These are phyloP conservation scores for Microchrysa polita DNA, from an alignment of 2,888 invertebrate genomes.

Conservation along the genomic window DNA sequence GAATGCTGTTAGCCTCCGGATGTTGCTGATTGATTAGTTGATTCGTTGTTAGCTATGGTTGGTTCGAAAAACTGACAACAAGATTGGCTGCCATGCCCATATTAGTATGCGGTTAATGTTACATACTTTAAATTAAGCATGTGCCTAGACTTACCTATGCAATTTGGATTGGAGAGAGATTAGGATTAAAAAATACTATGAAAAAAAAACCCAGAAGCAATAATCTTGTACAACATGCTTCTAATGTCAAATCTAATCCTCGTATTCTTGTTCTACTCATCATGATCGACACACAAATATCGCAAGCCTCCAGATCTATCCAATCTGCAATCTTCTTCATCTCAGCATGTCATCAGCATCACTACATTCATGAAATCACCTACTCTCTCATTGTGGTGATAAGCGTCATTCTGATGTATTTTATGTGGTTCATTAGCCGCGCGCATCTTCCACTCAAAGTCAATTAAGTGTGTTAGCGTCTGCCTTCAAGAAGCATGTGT, in stretches of 20 bases:
- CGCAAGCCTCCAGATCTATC: conserved; percentile 2
- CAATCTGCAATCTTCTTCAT: no score
- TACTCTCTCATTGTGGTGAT: not conserved
- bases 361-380: not conserved
- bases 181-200: no score
- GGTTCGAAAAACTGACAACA: no score
- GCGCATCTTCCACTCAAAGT: conserved; percentile 42
- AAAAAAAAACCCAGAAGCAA: no score
- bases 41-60: not conserved
- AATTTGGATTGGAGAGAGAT: no score
- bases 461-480: conserved; percentile 16
- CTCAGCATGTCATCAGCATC: not conserved
- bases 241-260: no score
- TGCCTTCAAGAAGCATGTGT: not conserved
- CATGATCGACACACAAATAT: not conserved
- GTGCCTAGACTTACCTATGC: no score
- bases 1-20: conserved; percentile 8
- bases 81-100: no score
- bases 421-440: conserved; percentile 36
- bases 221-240: no score
- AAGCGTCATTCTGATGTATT: not conserved
- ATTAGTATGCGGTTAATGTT: no score
- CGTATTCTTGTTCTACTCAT: no score
- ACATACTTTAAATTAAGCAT: no score
- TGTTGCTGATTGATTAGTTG: not conserved